Evolutionary conservation across 2,797 vertebrate species (phyloP), one percentile per base, ranked within the genome.

Genomic region (Sciaenops ocellatus): DNA sequence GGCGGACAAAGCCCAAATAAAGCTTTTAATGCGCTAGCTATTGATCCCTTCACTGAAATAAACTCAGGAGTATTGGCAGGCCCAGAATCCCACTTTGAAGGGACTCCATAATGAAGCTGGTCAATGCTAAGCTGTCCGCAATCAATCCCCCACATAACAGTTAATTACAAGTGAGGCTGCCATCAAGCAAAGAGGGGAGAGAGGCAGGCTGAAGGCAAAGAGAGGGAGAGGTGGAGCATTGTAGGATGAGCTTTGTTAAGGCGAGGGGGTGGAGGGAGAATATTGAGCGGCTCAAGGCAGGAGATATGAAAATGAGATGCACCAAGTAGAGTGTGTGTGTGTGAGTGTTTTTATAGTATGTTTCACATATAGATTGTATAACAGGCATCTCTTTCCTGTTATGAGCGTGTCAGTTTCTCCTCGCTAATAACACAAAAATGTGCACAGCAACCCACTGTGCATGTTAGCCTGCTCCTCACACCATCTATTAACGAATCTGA

Each of bases 21-120:
- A 95, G 94, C 94, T 95, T 94, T 96, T 95, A 96, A 95, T 96
- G 94, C 90, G 87, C 90, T 86, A 74, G 80, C 83, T 92, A 96
- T 96, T 92, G 95, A 96, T 95, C 92, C 80, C 80, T 82, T 85
- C 81, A 88, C 92, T 91, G 93, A 95, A 95, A 96, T 95, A 95
- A 96, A 96, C 94, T 94, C 92, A 76, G 92, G 85, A 92, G 88
- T 95, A 95, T 96, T 95, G 95, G 94, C 95, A 95, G 93, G 88
- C 79, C 90, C 88, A 91, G 93, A 95, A 95, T 95, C 94, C 91
- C 89, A 93, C 94, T 95, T 95, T 95, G 94, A 96, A 95, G 94
- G 93, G 91, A 95, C 95, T 95, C 95, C 90, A 95, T 96, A 95
- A 96, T 95, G 94, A 95, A 96, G 94, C 91, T 92, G 93, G 93